Percentiles rank a stretch among this genome's conserved stretches.
Evolutionary conservation across 2,888 invertebrate species (phyloP).

Genomic region (Lasioglossum lativentre): DNA sequence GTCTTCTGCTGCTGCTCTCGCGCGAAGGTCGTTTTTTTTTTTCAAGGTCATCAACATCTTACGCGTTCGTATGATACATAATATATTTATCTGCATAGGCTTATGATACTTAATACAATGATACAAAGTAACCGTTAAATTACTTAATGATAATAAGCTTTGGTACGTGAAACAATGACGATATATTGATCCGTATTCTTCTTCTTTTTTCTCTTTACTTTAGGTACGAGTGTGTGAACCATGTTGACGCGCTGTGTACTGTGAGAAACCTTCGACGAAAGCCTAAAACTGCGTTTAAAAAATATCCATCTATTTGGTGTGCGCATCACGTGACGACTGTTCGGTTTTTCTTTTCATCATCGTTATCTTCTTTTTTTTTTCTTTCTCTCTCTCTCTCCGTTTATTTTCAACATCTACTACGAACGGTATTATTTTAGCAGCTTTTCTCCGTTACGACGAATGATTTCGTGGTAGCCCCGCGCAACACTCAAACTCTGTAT

Average conservation of each 20-base stretch:
- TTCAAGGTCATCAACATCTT: slow-evolving; percentile 16
- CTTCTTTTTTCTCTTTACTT: slow-evolving; percentile 49
- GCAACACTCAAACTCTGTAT: slow-evolving; percentile 68
- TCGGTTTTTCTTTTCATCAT: slow-evolving; percentile 23
- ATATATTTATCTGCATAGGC: slow-evolving; percentile 82
- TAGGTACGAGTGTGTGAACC: slow-evolving; percentile 70
- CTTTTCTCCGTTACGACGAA: slow-evolving; percentile 30
- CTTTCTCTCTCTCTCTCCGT: background rate
- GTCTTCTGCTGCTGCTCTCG: background rate
- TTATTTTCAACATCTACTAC: slow-evolving; percentile 38
- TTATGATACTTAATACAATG: slow-evolving; percentile 82
- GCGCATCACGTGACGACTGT: slow-evolving; percentile 68
- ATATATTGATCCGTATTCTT: slow-evolving; percentile 71
- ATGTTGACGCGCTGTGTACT: slow-evolving; percentile 66
- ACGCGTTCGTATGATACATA: slow-evolving; percentile 77
- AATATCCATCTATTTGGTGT: slow-evolving; percentile 69
- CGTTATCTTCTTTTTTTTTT: background rate
- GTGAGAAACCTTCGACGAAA: slow-evolving; percentile 61
- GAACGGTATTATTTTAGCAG: slow-evolving; percentile 41
- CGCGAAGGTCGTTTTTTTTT: slow-evolving; percentile 22
- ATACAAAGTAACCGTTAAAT: slow-evolving; percentile 83
- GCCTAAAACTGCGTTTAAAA: slow-evolving; percentile 64
- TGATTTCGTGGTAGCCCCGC: slow-evolving; percentile 57
- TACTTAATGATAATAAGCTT: slow-evolving; percentile 84
- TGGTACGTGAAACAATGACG: slow-evolving; percentile 84